Conservation (phyloP, 2,888 invertebrate species). For the Apotomis betuletana region DNA sequence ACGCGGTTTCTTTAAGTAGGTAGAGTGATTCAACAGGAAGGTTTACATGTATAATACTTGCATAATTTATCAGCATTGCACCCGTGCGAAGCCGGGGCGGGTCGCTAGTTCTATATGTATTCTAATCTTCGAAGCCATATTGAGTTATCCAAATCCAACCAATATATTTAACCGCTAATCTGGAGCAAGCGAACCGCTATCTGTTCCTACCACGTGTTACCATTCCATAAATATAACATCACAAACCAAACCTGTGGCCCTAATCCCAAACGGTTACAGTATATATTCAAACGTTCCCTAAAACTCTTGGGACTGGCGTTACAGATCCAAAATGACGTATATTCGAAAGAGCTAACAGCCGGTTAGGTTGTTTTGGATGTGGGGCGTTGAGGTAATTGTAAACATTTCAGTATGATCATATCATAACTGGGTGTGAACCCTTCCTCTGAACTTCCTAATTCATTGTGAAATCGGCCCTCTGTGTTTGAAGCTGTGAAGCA, state of each 20-base stretch:
- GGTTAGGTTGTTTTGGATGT: background rate
- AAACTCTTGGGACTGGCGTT: background rate
- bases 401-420: conserved; percentile 24
- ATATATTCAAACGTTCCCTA: background rate
- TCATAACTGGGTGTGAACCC: conserved; percentile 12
- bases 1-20: too few species aligned
- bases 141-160: too few species aligned
- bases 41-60: too few species aligned
- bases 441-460: background rate
- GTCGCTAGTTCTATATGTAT: too few species aligned
- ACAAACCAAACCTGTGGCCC: background rate
- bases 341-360: background rate
- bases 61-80: too few species aligned
- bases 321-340: background rate
- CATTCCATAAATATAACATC: conserved; percentile 1
- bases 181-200: background rate
- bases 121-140: too few species aligned
- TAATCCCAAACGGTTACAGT: background rate
- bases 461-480: background rate
- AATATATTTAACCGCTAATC: too few species aligned
- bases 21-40: too few species aligned
- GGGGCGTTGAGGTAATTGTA: background rate
- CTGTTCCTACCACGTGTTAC: conserved; percentile 17
- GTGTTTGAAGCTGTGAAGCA: background rate
- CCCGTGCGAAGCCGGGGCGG: too few species aligned